A percentile compares a stretch with the other conserved stretches of the same genome.
These are phyloP conservation scores for Asobara japonica DNA, from an alignment of 1,140 invertebrate species.

Conservation along the genomic window DNA sequence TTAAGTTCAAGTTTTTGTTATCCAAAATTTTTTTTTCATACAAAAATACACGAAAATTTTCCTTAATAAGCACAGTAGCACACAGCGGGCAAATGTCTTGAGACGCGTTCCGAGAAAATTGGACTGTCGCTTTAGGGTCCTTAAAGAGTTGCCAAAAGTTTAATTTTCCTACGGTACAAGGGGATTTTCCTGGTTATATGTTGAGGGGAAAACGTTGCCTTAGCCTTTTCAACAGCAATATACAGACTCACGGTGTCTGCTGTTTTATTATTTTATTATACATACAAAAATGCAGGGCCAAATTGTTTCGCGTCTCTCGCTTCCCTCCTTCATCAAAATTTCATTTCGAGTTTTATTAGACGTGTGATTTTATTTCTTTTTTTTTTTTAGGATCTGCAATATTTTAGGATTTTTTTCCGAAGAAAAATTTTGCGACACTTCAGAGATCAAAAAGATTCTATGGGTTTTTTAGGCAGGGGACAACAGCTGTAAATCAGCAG, in stretches of 20 bases:
- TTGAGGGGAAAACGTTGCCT: background rate
- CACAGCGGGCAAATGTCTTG: conserved; percentile 43
- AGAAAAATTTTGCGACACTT: too few relatives aligned
- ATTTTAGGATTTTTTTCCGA: background rate
- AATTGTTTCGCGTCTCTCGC: background rate
- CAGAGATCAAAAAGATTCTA: background rate
- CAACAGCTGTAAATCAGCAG: background rate
- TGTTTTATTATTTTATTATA: conserved; percentile 12
- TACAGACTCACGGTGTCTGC: background rate
- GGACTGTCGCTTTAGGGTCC: conserved; percentile 52
- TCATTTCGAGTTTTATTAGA: background rate
- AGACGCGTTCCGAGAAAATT: conserved; percentile 53
- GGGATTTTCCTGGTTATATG: background rate
- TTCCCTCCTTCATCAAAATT: background rate
- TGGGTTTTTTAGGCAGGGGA: background rate
- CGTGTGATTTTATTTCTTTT: background rate
- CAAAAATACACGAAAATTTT: conserved; percentile 19
- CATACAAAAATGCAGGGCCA: background rate
- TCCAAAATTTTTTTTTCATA: background rate
- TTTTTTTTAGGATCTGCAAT: background rate
- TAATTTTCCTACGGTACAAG: conserved; percentile 44
- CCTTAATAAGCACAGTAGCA: conserved; percentile 43
- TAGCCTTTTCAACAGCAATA: background rate
- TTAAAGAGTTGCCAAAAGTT: conserved; percentile 49
- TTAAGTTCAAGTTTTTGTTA: background rate